Evolutionary conservation across 1,140 invertebrate species (phyloP).

Genomic region (Drosophila melanica): DNA sequence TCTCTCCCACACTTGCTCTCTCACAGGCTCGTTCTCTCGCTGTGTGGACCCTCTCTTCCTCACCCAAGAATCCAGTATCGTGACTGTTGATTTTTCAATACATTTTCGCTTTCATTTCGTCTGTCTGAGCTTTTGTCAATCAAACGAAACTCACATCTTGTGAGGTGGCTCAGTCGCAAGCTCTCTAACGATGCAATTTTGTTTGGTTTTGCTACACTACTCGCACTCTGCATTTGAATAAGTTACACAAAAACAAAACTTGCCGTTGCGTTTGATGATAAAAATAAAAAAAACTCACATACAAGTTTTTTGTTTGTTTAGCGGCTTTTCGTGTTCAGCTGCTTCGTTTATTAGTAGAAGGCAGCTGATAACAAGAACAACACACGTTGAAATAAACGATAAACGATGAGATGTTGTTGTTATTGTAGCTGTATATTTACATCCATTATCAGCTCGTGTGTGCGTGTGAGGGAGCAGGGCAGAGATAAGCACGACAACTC

Average conservation of each 20-base stretch:
- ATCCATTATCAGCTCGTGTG: slow-evolving; percentile 46
- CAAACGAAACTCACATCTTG: slow-evolving; percentile 24
- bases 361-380: slow-evolving; percentile 41
- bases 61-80: slow-evolving; percentile 7
- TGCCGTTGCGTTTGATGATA: slow-evolving; percentile 59
- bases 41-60: neutral
- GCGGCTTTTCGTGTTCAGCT: slow-evolving; percentile 28
- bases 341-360: slow-evolving; percentile 5
- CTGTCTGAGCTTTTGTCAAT: slow-evolving; percentile 37
- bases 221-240: slow-evolving; percentile 40
- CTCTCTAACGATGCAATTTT: neutral
- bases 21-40: slow-evolving; percentile 14
- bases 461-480: neutral
- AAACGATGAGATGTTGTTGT: slow-evolving; percentile 44
- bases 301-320: slow-evolving; percentile 45
- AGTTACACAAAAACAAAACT: slow-evolving; percentile 39
- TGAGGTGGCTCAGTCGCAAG: slow-evolving; percentile 4
- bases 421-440: slow-evolving; percentile 31
- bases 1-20: slow-evolving; percentile 13
- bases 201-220: neutral
- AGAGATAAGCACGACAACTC: slow-evolving; percentile 60
- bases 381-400: slow-evolving; percentile 45
- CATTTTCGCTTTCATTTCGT: slow-evolving; percentile 61
- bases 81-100: slow-evolving; percentile 49
- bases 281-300: slow-evolving; percentile 12